These are phyloP conservation scores for Chamaea fasciata DNA, from an alignment of 2,113 vertebrate species.

Conservation along the genomic window DNA sequence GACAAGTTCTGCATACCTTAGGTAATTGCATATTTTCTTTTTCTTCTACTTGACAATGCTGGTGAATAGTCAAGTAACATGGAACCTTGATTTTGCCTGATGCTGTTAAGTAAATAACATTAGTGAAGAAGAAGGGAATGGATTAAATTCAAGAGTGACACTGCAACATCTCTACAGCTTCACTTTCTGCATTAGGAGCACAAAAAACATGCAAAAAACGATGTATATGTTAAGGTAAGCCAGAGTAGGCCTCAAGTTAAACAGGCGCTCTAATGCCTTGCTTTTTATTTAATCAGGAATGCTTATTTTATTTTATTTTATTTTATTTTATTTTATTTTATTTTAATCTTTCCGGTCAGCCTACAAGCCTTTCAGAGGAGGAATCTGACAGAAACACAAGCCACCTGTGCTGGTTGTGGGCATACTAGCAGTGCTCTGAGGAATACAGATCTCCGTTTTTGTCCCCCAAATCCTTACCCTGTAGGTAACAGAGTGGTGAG, in stretches of 20 bases:
- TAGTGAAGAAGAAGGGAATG: neutral
- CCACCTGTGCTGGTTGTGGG: neutral
- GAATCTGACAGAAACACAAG: neutral
- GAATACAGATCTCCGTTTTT: neutral
- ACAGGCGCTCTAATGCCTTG: neutral
- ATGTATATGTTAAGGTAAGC: neutral
- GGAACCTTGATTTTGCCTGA: neutral
- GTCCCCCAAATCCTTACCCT: neutral
- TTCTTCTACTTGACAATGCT: neutral
- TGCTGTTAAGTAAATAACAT: neutral
- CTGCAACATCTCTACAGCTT: neutral
- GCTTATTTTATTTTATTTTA: neutral
- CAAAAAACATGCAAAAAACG: neutral
- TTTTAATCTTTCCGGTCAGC: neutral
- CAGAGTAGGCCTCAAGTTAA: neutral
- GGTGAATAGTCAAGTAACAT: neutral
- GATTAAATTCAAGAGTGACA: neutral
- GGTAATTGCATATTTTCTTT: neutral
- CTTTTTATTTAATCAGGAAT: neutral
- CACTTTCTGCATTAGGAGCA: neutral
- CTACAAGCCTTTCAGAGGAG: neutral
- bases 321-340: neutral
- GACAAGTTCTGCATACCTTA: neutral
- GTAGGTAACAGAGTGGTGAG: neutral
- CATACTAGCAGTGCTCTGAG: neutral